Evolutionary conservation across 1,140 invertebrate genomes (phyloP).

Genomic region (Zaprionus vittiger): DNA sequence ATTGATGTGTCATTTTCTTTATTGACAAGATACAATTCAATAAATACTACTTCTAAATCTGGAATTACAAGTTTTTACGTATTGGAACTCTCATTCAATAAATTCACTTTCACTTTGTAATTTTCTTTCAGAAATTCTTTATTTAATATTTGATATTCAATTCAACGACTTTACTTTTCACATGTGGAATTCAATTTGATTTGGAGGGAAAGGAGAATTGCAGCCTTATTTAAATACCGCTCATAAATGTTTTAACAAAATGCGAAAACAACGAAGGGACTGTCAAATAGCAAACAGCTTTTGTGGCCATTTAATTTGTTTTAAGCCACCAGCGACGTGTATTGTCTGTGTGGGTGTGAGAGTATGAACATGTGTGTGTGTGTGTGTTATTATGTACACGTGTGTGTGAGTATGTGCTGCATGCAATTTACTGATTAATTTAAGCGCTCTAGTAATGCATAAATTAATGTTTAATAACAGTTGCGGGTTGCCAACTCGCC

Average conservation of each 20-base stretch:
- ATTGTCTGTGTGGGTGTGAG: conserved; percentile 23
- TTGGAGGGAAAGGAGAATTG: neutral
- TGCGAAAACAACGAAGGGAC: conserved; percentile 34
- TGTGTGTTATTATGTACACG: neutral
- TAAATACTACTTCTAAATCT: too few species aligned
- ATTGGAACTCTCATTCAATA: too few species aligned
- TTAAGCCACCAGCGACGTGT: conserved; percentile 29
- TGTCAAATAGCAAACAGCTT: conserved; percentile 52
- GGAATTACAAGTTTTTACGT: too few species aligned
- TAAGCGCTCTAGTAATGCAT: conserved; percentile 73
- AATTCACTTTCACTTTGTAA: too few species aligned
- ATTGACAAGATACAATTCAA: too few species aligned
- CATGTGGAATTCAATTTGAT: neutral
- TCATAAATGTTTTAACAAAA: conserved; percentile 32
- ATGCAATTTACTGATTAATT: conserved; percentile 75
- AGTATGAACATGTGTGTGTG: conserved; percentile 18
- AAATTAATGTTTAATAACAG: conserved; percentile 77
- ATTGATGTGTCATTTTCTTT: too few species aligned
- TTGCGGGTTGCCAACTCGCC: conserved; percentile 39
- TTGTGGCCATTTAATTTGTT: conserved; percentile 53
- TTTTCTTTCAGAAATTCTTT: too few species aligned
- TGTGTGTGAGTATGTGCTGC: conserved; percentile 23
- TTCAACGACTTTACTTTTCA: neutral
- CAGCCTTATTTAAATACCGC: conserved; percentile 15
- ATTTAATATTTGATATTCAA: neutral